Percentiles rank a stretch among this genome's conserved stretches.
phyloP scores from a whole-genome alignment of 2,113 vertebrate species.

The Dicaeum eximium region DNA sequence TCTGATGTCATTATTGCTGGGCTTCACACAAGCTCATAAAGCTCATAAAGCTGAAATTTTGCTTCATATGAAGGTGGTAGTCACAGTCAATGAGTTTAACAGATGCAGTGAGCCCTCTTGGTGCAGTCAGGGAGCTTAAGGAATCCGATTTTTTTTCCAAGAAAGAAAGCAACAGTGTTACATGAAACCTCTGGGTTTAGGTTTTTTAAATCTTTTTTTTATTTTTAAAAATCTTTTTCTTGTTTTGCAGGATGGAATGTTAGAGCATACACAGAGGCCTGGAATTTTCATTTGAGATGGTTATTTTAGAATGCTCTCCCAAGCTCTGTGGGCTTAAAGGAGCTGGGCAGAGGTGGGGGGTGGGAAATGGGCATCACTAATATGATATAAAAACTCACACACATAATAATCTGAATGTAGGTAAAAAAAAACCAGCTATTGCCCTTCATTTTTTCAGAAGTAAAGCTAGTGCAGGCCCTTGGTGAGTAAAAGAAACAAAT shows the following conservation, averaged over 20 bases:
- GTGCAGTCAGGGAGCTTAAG: background rate
- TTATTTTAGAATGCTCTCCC: background rate
- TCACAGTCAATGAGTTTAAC: slow-evolving; percentile 38
- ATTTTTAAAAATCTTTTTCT: background rate
- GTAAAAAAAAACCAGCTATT: background rate
- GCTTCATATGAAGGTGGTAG: background rate
- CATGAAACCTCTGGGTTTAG: background rate
- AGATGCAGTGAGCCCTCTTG: background rate
- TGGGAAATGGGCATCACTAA: background rate
- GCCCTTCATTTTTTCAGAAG: background rate
- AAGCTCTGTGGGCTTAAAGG: background rate
- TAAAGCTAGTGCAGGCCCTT: background rate
- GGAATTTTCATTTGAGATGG: background rate
- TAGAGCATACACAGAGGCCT: background rate
- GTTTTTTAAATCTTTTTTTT: background rate
- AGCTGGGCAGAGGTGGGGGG: background rate
- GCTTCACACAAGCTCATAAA: background rate
- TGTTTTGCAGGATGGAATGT: background rate
- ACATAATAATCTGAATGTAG: background rate
- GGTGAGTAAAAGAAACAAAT: background rate
- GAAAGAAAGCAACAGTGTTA: background rate
- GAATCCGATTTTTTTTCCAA: slow-evolving; percentile 5
- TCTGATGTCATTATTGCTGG: slow-evolving; percentile 19
- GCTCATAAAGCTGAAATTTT: slow-evolving; percentile 16
- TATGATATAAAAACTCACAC: background rate